Conservation (phyloP, 2,113 vertebrate genomes). For the Solea senegalensis region DNA sequence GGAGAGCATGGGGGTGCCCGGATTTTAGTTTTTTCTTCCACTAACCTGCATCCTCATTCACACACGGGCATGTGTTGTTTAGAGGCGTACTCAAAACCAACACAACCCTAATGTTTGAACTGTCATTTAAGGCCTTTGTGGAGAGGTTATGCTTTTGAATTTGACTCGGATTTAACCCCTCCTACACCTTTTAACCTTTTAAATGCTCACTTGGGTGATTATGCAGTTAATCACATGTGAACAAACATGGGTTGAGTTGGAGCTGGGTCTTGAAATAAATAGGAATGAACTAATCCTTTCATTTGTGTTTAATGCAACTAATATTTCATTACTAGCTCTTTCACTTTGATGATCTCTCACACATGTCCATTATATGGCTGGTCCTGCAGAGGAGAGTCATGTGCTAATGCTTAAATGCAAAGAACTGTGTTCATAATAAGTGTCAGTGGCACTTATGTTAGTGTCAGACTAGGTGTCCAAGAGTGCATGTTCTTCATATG, state of each 20-base stretch:
- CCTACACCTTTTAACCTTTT: background rate
- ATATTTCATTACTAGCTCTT: conserved; percentile 30
- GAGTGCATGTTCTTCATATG: conserved; percentile 35
- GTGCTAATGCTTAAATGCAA: conserved; percentile 18
- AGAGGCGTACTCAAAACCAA: conserved; percentile 52
- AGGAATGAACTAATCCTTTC: conserved; percentile 42
- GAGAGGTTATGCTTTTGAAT: background rate
- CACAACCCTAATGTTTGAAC: conserved; percentile 25
- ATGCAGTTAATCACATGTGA: background rate
- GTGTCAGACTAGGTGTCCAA: conserved; percentile 36
- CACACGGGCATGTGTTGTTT: conserved; percentile 52
- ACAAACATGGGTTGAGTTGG: conserved; percentile 59
- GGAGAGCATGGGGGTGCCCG: conserved; percentile 35
- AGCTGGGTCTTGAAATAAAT: conserved; percentile 40
- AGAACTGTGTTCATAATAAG: conserved; percentile 6
- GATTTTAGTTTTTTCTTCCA: conserved; percentile 41
- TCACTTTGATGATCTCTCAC: conserved; percentile 45
- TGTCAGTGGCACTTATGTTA: background rate
- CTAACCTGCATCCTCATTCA: conserved; percentile 65
- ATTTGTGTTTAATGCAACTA: conserved; percentile 37
- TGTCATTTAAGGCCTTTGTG: background rate
- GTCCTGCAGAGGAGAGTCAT: conserved; percentile 17
- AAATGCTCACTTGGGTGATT: background rate
- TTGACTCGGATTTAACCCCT: background rate
- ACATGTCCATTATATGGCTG: conserved; percentile 31